Conservation (phyloP, 2,113 vertebrate species). For the Sula dactylatra region DNA sequence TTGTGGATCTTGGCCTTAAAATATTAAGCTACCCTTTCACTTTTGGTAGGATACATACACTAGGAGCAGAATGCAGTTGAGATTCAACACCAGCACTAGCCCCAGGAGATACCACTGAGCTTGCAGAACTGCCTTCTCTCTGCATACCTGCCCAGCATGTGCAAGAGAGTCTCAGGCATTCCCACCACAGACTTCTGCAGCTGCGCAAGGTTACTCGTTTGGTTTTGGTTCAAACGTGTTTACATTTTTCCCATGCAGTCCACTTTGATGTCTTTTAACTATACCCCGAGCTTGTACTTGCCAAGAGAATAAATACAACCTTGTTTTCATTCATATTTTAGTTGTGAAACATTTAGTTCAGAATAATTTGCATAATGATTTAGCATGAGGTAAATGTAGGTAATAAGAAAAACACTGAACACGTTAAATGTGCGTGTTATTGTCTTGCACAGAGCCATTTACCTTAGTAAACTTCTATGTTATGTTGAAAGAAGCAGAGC, state of each 20-base stretch:
- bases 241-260: neutral
- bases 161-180: neutral
- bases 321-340: constrained; percentile 8
- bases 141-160: neutral
- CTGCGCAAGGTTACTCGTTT: neutral
- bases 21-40: neutral
- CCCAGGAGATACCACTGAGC: neutral
- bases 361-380: neutral
- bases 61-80: neutral
- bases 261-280: constrained; percentile 16
- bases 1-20: neutral
- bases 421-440: neutral
- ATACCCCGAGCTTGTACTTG: neutral
- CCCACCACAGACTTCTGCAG: neutral
- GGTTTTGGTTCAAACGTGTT: neutral
- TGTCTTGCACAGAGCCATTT: neutral
- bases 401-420: neutral
- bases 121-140: neutral
- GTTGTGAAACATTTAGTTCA: neutral
- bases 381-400: neutral
- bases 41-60: neutral
- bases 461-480: neutral
- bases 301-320: neutral
- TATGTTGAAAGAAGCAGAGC: neutral
- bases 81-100: neutral